Conservation (phyloP, 2,113 vertebrate genomes). For the Perca fluviatilis region DNA sequence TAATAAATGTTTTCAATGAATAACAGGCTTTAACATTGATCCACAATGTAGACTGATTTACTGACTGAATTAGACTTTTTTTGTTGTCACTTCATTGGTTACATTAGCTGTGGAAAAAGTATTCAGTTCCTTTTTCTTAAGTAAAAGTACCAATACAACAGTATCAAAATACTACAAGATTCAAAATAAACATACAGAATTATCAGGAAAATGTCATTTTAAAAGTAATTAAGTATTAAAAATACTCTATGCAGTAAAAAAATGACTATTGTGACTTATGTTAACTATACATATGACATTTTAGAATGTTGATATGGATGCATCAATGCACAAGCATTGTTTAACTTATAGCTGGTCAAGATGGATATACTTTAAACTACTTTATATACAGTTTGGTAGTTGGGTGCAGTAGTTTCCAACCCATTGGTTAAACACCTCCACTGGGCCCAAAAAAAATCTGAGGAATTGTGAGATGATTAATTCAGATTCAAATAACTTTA, state of each 20-base stretch:
- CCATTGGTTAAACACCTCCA: not conserved
- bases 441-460: not conserved
- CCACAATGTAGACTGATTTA: constrained; percentile 32
- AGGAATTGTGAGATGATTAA: not conserved
- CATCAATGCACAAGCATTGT: not conserved
- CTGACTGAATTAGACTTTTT: no score
- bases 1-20: constrained; percentile 88
- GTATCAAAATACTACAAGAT: not conserved
- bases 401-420: not conserved
- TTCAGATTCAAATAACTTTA: no score
- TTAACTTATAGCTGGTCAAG: not conserved
- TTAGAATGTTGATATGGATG: not conserved
- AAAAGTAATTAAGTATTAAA: not conserved
- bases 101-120: not conserved
- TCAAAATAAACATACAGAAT: not conserved
- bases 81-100: constrained; percentile 10
- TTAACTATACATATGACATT: not conserved
- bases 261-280: not conserved
- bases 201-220: not conserved
- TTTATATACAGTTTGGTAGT: not conserved
- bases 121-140: not conserved
- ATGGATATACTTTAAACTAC: not conserved
- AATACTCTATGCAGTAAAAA: not conserved
- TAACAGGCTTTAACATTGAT: constrained; percentile 71
- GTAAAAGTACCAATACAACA: not conserved